Evolutionary conservation across 2,888 invertebrate species (phyloP).

Genomic region (Eutolmus rufibarbis): DNA sequence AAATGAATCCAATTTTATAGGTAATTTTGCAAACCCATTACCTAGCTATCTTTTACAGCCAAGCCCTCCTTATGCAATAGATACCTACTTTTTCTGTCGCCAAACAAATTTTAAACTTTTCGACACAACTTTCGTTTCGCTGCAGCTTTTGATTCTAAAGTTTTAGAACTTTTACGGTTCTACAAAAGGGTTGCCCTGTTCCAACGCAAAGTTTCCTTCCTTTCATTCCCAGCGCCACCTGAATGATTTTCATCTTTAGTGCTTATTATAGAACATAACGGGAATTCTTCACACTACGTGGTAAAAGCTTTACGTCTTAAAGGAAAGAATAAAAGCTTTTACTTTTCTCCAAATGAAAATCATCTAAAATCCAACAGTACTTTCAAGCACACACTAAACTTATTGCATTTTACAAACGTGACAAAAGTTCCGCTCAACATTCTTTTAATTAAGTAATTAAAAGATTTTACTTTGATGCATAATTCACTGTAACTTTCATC

Average conservation of each 20-base stretch:
- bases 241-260: neutral
- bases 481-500: too few relatives aligned
- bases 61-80: neutral
- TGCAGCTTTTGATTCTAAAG: neutral
- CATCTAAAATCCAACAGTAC: too few relatives aligned
- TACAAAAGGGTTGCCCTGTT: neutral
- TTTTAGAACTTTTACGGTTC: neutral
- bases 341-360: neutral
- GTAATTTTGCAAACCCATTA: neutral
- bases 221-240: neutral
- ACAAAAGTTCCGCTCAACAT: too few relatives aligned
- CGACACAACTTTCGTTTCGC: neutral
- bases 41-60: neutral
- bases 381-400: too few relatives aligned
- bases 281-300: neutral
- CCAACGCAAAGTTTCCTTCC: neutral
- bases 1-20: neutral
- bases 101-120: neutral
- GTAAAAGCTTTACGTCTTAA: neutral
- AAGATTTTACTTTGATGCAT: too few relatives aligned
- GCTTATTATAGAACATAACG: neutral
- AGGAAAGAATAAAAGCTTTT: neutral
- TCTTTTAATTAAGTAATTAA: too few relatives aligned
- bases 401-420: too few relatives aligned
- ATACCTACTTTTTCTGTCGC: neutral